phyloP scores from a whole-genome alignment of 2,113 vertebrate genomes.

The Nannobrachium achirus region DNA sequence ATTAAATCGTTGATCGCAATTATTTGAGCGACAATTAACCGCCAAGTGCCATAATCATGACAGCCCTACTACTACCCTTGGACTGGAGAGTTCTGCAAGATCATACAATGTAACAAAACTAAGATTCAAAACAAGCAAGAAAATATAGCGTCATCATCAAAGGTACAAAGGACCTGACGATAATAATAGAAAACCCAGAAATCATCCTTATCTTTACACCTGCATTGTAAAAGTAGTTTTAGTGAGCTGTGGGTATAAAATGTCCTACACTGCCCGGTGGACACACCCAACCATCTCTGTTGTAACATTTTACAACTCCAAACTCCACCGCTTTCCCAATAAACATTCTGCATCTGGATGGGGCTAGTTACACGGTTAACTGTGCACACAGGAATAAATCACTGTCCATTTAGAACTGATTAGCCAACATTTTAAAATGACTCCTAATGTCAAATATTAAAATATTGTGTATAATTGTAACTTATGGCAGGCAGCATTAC shows the following conservation, averaged over 20 bases:
- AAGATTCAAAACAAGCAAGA: background rate
- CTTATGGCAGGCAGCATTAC: no score
- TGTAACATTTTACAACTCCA: constrained; percentile 6
- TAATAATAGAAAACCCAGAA: constrained; percentile 17
- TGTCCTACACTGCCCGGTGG: constrained; percentile 19
- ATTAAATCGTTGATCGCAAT: no score
- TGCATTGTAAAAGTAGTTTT: constrained; percentile 17
- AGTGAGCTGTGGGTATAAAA: constrained; percentile 6
- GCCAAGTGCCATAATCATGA: no score
- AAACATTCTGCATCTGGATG: background rate
- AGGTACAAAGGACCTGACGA: background rate
- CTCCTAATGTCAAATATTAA: no score
- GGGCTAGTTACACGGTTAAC: no score
- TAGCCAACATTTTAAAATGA: no score
- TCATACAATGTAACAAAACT: constrained; percentile 6
- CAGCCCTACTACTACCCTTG: no score
- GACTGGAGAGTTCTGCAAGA: no score
- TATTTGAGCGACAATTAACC: no score
- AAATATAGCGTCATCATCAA: background rate
- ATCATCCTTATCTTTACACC: constrained; percentile 3
- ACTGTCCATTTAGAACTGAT: no score
- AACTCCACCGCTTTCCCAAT: background rate
- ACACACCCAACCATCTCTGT: background rate
- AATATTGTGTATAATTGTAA: no score
- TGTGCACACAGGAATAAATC: no score